Conservation (phyloP, 1,140 invertebrate genomes). For the Centruroides sculpturatus region DNA sequence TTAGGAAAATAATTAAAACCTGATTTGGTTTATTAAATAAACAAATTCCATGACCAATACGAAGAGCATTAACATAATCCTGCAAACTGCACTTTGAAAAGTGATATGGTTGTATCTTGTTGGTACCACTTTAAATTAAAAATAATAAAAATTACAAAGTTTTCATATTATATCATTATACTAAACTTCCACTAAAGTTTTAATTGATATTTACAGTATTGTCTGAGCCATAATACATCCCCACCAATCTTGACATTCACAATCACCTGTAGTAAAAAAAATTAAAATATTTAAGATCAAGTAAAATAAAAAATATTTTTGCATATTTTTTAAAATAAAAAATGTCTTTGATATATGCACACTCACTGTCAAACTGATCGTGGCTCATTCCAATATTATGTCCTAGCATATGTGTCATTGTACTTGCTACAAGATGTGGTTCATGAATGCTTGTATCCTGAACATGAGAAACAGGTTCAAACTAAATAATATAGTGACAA, state of each 20-base stretch:
- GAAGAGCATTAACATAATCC: conserved; percentile 66
- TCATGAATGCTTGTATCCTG: conserved; percentile 77
- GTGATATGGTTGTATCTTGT: conserved; percentile 85
- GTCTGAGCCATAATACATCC: conserved; percentile 90
- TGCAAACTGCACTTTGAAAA: conserved; percentile 76
- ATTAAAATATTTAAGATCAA: not conserved
- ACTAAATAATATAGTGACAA: not conserved
- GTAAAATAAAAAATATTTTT: too few species aligned
- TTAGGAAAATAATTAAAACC: conserved; percentile 27
- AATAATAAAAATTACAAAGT: not conserved
- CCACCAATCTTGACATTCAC: conserved; percentile 81
- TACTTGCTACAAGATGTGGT: conserved; percentile 79
- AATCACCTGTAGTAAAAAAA: conserved; percentile 41
- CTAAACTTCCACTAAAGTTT: too few species aligned
- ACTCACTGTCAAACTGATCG: conserved; percentile 34
- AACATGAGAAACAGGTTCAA: not conserved
- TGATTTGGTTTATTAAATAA: conserved; percentile 82
- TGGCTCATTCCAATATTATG: conserved; percentile 92
- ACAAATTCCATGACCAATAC: conserved; percentile 64
- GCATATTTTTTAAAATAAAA: too few species aligned
- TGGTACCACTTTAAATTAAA: conserved; percentile 40
- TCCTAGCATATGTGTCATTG: conserved; percentile 91
- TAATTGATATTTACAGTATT: conserved; percentile 33
- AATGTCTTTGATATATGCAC: too few species aligned
- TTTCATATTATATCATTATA: too few species aligned